These are phyloP conservation scores for Drepana arcuata DNA, from an alignment of 1,140 invertebrate species.

Conservation along the genomic window DNA sequence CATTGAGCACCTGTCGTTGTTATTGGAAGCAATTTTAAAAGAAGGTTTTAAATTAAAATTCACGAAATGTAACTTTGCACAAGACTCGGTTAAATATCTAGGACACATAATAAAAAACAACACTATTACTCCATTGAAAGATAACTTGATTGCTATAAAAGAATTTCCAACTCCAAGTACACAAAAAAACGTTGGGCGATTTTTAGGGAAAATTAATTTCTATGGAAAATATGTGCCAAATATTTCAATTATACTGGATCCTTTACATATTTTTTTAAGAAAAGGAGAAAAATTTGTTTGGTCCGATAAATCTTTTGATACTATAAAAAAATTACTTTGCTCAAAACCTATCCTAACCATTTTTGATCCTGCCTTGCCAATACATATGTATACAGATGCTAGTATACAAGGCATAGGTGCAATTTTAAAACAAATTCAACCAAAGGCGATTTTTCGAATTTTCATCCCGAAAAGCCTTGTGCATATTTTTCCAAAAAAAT, in stretches of 20 bases:
- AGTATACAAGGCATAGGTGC: constrained; percentile 2
- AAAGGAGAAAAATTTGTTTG: constrained; percentile 9
- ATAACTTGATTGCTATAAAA: constrained; percentile 14
- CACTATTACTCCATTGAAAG: constrained; percentile 12
- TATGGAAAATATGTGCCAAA: constrained; percentile 13
- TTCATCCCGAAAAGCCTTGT: constrained; percentile 4
- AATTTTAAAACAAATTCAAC: constrained; percentile 5
- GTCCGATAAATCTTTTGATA: constrained; percentile 5
- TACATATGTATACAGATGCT: constrained; percentile 8
- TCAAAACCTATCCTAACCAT: constrained; percentile 5
- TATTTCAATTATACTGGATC: constrained; percentile 9
- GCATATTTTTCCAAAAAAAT: constrained; percentile 4
- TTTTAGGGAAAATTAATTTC: no score
- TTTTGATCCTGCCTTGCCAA: constrained; percentile 7
- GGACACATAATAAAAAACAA: constrained; percentile 18
- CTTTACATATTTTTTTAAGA: constrained; percentile 15
- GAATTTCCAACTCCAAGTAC: constrained; percentile 11
- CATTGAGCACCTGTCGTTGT: no score
- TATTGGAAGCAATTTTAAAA: no score
- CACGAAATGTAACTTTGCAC: constrained; percentile 18
- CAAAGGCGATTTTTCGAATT: no score
- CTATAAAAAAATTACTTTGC: constrained; percentile 7
- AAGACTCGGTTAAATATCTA: constrained; percentile 14
- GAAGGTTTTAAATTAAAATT: no score
- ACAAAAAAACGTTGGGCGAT: no score